Conservation (phyloP, 2,888 invertebrate genomes). For the Harpalus rufipes region DNA sequence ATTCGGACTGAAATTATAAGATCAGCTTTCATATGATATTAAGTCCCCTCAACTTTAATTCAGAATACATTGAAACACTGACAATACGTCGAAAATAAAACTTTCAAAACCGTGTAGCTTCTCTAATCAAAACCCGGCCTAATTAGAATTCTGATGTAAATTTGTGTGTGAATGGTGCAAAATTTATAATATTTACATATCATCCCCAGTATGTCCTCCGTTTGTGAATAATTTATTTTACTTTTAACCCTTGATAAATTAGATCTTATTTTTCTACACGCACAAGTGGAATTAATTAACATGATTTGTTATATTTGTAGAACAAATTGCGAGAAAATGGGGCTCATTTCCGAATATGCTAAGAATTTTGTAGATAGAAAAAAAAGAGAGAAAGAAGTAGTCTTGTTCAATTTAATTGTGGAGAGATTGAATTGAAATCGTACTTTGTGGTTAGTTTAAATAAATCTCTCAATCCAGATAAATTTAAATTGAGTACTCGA, state of each 20-base stretch:
- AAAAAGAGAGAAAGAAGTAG: conserved; percentile 3
- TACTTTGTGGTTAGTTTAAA: conserved; percentile 9
- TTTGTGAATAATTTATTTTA: conserved; percentile 45
- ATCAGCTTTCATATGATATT: no score
- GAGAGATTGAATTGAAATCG: conserved; percentile 10
- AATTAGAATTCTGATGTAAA: not conserved
- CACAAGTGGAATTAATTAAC: conserved; percentile 43
- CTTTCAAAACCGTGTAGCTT: not conserved
- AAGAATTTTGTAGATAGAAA: conserved; percentile 16
- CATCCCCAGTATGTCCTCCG: not conserved
- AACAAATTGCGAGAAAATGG: conserved; percentile 37
- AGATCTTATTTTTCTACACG: conserved; percentile 13
- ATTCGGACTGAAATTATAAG: no score
- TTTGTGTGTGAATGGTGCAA: not conserved
- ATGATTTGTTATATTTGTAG: conserved; percentile 43
- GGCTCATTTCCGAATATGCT: conserved; percentile 31
- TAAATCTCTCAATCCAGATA: conserved; percentile 20
- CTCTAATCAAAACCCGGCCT: not conserved
- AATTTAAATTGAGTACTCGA: conserved; percentile 19
- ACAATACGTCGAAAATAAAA: not conserved
- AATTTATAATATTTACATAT: not conserved
- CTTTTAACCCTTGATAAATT: conserved; percentile 25
- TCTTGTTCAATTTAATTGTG: conserved; percentile 19
- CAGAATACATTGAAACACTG: not conserved
- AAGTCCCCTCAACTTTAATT: no score